Conservation (phyloP, 2,888 invertebrate species). For the Argyra leucocephala region DNA sequence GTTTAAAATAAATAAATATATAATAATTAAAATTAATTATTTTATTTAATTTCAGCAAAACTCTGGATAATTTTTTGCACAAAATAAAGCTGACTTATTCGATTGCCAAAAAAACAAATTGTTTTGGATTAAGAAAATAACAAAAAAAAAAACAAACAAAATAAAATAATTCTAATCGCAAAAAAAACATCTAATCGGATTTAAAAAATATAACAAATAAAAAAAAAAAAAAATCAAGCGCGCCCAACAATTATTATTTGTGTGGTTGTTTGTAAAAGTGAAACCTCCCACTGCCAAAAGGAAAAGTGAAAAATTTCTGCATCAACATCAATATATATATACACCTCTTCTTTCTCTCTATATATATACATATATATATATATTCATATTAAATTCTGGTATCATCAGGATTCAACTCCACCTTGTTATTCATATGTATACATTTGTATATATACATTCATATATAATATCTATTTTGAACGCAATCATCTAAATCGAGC, state of each 20-base stretch:
- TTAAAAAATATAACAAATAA: background rate
- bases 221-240: background rate
- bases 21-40: too few species aligned
- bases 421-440: background rate
- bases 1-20: too few species aligned
- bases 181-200: background rate
- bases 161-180: too few species aligned
- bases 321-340: background rate
- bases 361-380: background rate
- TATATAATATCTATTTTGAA: background rate
- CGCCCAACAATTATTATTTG: background rate
- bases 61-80: too few species aligned
- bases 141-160: too few species aligned
- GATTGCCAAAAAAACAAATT: too few species aligned
- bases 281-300: constrained; percentile 6
- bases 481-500: background rate
- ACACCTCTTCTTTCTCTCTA: too few species aligned
- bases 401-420: background rate
- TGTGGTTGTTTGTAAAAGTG: background rate
- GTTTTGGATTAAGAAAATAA: too few species aligned
- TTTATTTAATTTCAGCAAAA: too few species aligned
- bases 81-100: too few species aligned
- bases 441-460: background rate
- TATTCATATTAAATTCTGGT: background rate
- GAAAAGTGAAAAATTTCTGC: background rate